Evolutionary conservation across 2,888 invertebrate genomes (phyloP).

Genomic region (Cheilosia vernalis): DNA sequence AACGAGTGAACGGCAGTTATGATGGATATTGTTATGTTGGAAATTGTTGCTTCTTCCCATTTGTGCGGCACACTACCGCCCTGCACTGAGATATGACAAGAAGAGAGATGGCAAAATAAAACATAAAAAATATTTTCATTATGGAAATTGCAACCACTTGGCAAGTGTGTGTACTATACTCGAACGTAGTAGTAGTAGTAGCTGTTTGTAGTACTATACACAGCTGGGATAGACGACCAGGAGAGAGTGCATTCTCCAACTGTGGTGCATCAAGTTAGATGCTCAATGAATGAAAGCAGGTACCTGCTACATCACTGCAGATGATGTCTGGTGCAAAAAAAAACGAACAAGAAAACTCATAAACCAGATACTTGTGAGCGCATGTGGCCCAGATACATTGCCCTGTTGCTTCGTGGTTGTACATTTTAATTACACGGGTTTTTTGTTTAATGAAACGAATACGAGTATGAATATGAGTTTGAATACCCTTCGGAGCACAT

Average conservation of each 20-base stretch:
- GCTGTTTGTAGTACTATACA: conserved; percentile 53
- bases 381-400: conserved; percentile 71
- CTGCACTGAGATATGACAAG: conserved; percentile 23
- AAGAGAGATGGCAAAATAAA: conserved; percentile 10
- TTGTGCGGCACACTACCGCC: conserved; percentile 13
- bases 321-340: conserved; percentile 50
- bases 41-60: conserved; percentile 71
- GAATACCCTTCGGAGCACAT: not conserved
- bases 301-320: conserved; percentile 52
- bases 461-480: not conserved
- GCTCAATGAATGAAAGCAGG: conserved; percentile 71
- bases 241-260: conserved; percentile 30
- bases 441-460: conserved; percentile 37
- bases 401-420: conserved; percentile 72
- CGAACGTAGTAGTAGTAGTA: conserved; percentile 68
- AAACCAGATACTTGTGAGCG: conserved; percentile 69
- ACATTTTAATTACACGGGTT: conserved; percentile 72
- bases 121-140: conserved; percentile 65
- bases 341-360: conserved; percentile 54
- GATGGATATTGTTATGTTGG: conserved; percentile 70
- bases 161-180: conserved; percentile 66
- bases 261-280: conserved; percentile 36
- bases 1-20: conserved; percentile 60
- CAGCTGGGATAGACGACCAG: conserved; percentile 44
- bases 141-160: conserved; percentile 75